Conservation (phyloP, 2,797 vertebrate genomes). For the Alectoris magna region DNA sequence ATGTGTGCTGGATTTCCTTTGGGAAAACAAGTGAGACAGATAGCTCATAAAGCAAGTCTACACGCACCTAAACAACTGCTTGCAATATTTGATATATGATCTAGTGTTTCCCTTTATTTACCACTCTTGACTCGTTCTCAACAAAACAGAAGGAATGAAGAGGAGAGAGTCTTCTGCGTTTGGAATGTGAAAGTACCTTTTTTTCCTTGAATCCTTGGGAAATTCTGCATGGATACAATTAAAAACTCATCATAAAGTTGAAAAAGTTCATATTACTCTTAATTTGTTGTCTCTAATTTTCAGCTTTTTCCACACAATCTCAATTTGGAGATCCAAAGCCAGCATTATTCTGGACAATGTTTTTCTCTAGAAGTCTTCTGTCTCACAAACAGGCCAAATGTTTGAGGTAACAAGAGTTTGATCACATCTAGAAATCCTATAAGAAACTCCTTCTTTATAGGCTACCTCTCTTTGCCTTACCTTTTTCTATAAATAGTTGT, state of each 20-base stretch:
- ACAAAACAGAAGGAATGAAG: not conserved
- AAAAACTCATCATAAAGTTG: not conserved
- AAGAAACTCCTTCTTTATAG: not conserved
- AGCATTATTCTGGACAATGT: not conserved
- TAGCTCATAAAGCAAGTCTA: not conserved
- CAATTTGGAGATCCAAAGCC: not conserved
- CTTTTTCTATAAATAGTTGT: not conserved
- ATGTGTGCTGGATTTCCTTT: conserved; percentile 53
- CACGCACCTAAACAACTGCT: not conserved
- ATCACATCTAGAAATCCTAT: not conserved
- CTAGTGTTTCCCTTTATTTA: not conserved
- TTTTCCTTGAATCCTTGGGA: not conserved
- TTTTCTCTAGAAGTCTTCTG: not conserved
- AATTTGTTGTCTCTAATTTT: not conserved
- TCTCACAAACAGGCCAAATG: not conserved
- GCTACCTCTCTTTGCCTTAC: not conserved
- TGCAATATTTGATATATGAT: not conserved
- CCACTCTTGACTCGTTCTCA: not conserved
- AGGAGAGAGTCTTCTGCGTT: not conserved
- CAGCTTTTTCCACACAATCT: not conserved
- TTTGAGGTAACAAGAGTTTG: not conserved
- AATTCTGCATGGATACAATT: not conserved
- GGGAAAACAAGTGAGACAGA: not conserved
- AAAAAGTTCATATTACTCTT: not conserved
- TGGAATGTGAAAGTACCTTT: not conserved